Conservation (phyloP, 2,888 invertebrate genomes). For the Adineta ricciae region DNA sequence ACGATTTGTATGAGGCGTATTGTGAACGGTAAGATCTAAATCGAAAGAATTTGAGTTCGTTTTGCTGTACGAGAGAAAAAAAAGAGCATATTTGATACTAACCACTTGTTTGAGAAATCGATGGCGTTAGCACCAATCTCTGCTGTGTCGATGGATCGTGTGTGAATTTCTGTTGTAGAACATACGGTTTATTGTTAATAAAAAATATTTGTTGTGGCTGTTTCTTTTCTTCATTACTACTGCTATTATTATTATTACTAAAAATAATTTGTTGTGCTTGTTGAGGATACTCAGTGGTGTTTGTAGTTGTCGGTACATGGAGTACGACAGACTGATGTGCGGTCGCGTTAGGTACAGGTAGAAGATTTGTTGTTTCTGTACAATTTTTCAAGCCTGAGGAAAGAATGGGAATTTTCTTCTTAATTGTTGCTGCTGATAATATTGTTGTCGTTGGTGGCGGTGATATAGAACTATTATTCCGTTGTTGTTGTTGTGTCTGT, state of each 20-base stretch:
- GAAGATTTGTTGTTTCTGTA: not conserved
- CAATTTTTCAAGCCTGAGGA: not conserved
- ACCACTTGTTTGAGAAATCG: not conserved
- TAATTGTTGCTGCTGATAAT: not conserved
- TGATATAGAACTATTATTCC: not conserved
- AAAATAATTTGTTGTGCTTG: not conserved
- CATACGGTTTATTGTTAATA: constrained; percentile 18
- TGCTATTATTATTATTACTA: not conserved
- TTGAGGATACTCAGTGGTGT: not conserved
- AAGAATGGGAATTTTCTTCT: not conserved
- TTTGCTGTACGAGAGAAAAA: not conserved
- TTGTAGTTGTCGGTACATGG: not conserved
- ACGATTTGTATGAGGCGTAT: not conserved
- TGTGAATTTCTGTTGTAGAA: not conserved
- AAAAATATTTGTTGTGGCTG: constrained; percentile 14
- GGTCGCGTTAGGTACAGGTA: not conserved
- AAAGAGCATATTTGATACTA: not conserved
- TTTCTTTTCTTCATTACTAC: not conserved
- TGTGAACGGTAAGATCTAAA: not conserved
- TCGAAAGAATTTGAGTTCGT: too few relatives aligned
- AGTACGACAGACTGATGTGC: not conserved
- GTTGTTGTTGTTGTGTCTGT: not conserved
- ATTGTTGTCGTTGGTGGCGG: not conserved
- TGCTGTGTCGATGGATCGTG: not conserved
- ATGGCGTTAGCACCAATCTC: not conserved